These are phyloP conservation scores for Apomyelois bistriatella DNA, from an alignment of 2,888 invertebrate species.

Conservation along the genomic window DNA sequence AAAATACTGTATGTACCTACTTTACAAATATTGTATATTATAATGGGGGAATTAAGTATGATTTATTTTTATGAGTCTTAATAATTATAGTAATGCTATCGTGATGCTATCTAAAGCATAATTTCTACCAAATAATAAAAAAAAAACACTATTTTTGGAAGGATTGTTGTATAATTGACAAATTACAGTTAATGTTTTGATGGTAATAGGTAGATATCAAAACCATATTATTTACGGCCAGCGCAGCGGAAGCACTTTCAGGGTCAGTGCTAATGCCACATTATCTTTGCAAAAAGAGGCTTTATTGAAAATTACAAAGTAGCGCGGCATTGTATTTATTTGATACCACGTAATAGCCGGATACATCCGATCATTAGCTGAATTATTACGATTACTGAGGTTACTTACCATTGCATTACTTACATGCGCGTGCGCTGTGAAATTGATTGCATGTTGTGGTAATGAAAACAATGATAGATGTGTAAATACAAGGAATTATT, in stretches of 20 bases:
- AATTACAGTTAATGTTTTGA: not conserved
- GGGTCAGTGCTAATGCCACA: not conserved
- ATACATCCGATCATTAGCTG: not conserved
- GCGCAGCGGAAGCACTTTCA: conserved; percentile 3
- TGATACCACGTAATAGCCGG: not conserved
- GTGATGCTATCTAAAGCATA: too few relatives aligned
- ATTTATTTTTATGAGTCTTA: too few relatives aligned
- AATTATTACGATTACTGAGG: not conserved
- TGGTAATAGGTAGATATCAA: not conserved
- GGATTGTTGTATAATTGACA: not conserved
- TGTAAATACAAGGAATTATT: too few relatives aligned
- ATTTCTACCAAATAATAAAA: too few relatives aligned
- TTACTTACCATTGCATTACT: not conserved
- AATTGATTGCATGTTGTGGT: too few relatives aligned
- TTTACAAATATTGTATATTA: too few relatives aligned
- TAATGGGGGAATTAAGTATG: too few relatives aligned
- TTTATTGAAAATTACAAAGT: not conserved
- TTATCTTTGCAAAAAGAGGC: not conserved
- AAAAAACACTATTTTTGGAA: too few relatives aligned
- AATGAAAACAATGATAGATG: too few relatives aligned
- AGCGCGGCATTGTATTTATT: not conserved
- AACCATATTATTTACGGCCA: not conserved
- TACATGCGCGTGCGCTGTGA: not conserved
- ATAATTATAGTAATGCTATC: too few relatives aligned
- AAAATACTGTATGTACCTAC: too few relatives aligned